Conservation (phyloP, 2,113 vertebrate genomes). For the Petromus typicus region DNA sequence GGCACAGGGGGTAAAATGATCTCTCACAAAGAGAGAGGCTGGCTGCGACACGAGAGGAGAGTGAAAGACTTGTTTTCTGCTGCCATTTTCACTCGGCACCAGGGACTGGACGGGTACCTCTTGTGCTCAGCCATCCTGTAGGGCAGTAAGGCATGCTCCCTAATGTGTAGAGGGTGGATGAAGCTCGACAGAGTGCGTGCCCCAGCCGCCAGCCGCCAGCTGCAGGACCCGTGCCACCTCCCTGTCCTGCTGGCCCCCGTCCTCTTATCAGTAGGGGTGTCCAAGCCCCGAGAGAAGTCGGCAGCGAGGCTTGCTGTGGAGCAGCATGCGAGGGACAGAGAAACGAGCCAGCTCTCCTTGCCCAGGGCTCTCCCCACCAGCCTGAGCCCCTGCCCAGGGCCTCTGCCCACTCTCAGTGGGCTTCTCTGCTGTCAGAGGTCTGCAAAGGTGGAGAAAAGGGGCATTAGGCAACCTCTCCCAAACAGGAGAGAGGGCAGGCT, state of each 20-base stretch:
- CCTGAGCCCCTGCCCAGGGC: neutral
- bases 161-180: neutral
- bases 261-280: neutral
- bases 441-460: neutral
- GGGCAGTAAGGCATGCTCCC: neutral
- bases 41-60: neutral
- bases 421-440: neutral
- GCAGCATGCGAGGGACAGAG: neutral
- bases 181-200: neutral
- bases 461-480: neutral
- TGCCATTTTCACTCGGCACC: neutral
- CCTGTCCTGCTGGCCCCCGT: neutral
- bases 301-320: neutral
- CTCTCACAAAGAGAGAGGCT: neutral
- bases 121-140: neutral
- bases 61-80: neutral
- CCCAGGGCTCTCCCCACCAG: neutral
- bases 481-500: neutral
- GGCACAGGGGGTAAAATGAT: neutral
- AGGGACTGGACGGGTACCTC: neutral
- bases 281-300: neutral
- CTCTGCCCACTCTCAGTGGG: neutral
- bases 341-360: neutral
- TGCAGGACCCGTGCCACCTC: neutral
- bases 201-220: neutral